Conservation (phyloP, 1,140 invertebrate species). For the Pseudomyrmex cubaensis region DNA sequence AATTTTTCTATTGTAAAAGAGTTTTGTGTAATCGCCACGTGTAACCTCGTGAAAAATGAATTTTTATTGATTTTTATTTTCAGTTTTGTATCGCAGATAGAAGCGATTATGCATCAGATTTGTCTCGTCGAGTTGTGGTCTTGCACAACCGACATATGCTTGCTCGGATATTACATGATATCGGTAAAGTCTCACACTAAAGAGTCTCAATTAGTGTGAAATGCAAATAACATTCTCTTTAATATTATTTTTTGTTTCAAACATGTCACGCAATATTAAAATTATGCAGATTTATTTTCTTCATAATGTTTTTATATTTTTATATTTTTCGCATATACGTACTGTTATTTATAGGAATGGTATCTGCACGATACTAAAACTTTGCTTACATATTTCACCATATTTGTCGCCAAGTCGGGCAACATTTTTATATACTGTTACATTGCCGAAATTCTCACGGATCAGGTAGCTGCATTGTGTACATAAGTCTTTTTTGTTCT, state of each 20-base stretch:
- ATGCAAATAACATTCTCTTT: conserved; percentile 1
- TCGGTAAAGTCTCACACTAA: conserved; percentile 59
- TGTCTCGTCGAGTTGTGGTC: conserved; percentile 76
- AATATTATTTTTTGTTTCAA: background rate
- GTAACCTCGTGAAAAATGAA: background rate
- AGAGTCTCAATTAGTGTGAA: background rate
- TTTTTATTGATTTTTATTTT: conserved; percentile 7
- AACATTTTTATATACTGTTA: conserved; percentile 76
- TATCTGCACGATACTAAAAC: conserved; percentile 47
- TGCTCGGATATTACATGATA: conserved; percentile 76
- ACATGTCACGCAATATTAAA: conserved; percentile 8
- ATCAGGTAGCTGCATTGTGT: conserved; percentile 61
- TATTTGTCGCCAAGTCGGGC: conserved; percentile 62
- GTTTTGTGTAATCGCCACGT: background rate
- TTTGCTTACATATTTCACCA: conserved; percentile 38
- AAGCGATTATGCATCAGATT: conserved; percentile 72
- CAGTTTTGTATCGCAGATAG: conserved; percentile 71
- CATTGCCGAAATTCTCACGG: conserved; percentile 69
- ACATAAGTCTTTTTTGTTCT: background rate
- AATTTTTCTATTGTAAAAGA: background rate
- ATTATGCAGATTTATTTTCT: background rate
- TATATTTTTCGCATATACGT: background rate
- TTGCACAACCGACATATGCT: conserved; percentile 76
- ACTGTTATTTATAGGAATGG: conserved; percentile 66
- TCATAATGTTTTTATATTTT: no score